Evolutionary conservation across 2,888 invertebrate genomes (phyloP).

Genomic region (Eledona agricola): DNA sequence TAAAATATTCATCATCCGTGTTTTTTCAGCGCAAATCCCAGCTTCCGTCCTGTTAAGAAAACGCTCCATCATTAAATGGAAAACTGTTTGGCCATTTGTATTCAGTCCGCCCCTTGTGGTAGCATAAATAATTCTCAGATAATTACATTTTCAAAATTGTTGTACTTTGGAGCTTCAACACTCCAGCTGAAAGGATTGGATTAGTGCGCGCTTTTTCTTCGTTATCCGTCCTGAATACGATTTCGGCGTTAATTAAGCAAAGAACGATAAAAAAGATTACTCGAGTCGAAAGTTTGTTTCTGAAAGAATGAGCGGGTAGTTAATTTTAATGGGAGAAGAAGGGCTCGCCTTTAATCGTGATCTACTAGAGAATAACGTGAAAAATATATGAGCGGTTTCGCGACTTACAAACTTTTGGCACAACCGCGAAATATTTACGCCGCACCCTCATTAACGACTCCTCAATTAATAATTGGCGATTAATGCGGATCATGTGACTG

Average conservation of each 20-base stretch:
- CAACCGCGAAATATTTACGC: too few relatives aligned
- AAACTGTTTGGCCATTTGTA: constrained; percentile 35
- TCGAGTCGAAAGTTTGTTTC: constrained; percentile 51
- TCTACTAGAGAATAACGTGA: too few relatives aligned
- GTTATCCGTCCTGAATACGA: constrained; percentile 51
- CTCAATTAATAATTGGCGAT: too few relatives aligned
- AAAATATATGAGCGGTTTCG: too few relatives aligned
- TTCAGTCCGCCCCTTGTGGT: constrained; percentile 36
- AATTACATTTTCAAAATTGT: constrained; percentile 51
- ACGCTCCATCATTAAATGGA: constrained; percentile 27
- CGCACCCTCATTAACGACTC: too few relatives aligned
- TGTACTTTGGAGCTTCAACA: constrained; percentile 51
- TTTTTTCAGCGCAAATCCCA: constrained; percentile 20
- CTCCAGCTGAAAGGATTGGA: constrained; percentile 49
- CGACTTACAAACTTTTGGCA: too few relatives aligned
- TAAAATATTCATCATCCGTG: constrained; percentile 34
- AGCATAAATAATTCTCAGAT: constrained; percentile 47
- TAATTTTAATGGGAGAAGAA: constrained; percentile 49
- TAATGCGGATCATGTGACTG: too few relatives aligned
- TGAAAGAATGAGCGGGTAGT: constrained; percentile 51
- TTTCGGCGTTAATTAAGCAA: constrained; percentile 54
- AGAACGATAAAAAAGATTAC: constrained; percentile 53
- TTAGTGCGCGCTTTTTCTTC: constrained; percentile 49
- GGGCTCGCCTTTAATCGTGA: too few relatives aligned
- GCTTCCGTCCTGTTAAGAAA: constrained; percentile 20